Percentiles rank a stretch among this genome's conserved stretches.
Conservation (phyloP, 2,797 vertebrate species). For the Bryconaethiops microstoma region DNA sequence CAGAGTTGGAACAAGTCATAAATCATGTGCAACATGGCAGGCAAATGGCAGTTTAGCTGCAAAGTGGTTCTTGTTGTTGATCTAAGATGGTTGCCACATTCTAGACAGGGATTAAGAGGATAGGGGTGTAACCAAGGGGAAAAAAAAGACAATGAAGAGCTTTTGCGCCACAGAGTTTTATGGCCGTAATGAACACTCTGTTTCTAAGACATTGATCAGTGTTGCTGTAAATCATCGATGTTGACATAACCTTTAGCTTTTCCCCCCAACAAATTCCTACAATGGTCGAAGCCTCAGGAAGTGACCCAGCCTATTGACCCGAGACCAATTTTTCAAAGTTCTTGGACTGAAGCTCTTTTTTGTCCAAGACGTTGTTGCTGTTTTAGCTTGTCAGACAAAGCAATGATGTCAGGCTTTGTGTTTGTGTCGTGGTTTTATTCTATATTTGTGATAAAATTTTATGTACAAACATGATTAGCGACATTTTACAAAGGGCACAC, state of each 20-base stretch:
- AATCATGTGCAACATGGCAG: constrained; percentile 46
- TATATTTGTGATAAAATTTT: constrained; percentile 80
- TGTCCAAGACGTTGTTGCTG: background rate
- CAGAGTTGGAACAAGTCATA: constrained; percentile 40
- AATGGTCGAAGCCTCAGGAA: background rate
- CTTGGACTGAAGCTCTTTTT: background rate
- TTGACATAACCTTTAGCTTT: constrained; percentile 34
- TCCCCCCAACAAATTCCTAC: background rate
- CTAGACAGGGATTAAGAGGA: constrained; percentile 44
- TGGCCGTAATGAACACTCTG: background rate
- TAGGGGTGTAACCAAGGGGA: constrained; percentile 12
- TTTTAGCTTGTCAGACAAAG: background rate
- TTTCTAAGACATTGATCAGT: background rate
- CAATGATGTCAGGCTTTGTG: constrained; percentile 19
- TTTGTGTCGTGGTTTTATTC: constrained; percentile 62
- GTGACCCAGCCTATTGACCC: constrained; percentile 6
- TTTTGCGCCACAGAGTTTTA: constrained; percentile 16
- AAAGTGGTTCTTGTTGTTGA: constrained; percentile 41
- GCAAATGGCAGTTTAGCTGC: constrained; percentile 47
- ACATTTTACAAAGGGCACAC: constrained; percentile 67
- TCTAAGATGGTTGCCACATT: constrained; percentile 44
- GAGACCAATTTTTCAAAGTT: constrained; percentile 28
- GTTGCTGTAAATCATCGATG: constrained; percentile 16
- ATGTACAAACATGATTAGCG: constrained; percentile 76
- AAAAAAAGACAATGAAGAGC: constrained; percentile 28